A percentile compares a stretch with the other conserved stretches of the same genome.
These are phyloP conservation scores for Vulpes vulpes DNA, from an alignment of 2,113 vertebrate genomes.

Conservation along the genomic window DNA sequence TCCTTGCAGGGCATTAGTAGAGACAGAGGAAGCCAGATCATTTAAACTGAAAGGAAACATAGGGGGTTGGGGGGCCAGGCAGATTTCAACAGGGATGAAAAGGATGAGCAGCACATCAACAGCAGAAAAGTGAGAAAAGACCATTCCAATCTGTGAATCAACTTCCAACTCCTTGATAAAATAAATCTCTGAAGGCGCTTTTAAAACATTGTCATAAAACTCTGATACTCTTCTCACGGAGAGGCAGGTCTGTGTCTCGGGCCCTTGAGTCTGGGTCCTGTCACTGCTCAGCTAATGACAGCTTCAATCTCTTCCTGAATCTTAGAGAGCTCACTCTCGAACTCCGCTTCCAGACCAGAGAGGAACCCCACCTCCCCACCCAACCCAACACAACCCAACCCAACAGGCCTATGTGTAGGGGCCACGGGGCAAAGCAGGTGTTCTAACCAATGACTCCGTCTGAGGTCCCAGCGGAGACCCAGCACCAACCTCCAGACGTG, in stretches of 20 bases:
- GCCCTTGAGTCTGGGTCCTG: neutral
- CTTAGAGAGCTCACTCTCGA: neutral
- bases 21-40: too few relatives aligned
- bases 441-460: accelerated
- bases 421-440: neutral
- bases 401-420: neutral
- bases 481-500: neutral
- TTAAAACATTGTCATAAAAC: neutral
- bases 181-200: neutral
- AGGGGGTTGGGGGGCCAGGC: too few relatives aligned
- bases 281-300: neutral
- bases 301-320: neutral
- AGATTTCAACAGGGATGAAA: neutral
- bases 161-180: neutral
- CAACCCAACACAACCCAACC: neutral
- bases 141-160: neutral
- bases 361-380: neutral
- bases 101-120: neutral
- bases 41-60: neutral
- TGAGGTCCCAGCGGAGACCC: neutral
- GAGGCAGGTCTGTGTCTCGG: neutral
- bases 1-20: accelerated
- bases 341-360: neutral
- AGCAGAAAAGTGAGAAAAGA: neutral
- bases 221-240: neutral